A percentile compares a stretch with the other conserved stretches of the same genome.
Evolutionary conservation across 2,888 invertebrate genomes (phyloP).

Genomic region (Torymus auratus): DNA sequence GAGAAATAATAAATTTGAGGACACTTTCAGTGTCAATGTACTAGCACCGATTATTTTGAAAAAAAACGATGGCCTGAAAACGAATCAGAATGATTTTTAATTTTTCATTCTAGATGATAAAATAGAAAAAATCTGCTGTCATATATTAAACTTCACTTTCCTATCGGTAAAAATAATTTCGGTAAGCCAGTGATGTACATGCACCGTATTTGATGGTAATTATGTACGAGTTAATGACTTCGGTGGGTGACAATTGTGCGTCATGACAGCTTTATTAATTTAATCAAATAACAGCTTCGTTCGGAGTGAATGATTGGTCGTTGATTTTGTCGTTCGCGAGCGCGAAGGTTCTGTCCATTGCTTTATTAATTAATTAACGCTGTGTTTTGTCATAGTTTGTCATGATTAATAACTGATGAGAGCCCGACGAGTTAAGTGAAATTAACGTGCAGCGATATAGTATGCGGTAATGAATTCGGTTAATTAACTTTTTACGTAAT

Average conservation of each 20-base stretch:
- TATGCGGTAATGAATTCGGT: neutral
- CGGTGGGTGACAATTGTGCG: slow-evolving; percentile 9
- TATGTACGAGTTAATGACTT: slow-evolving; percentile 12
- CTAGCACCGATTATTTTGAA: too few relatives aligned
- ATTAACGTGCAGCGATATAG: neutral
- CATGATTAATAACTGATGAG: slow-evolving; percentile 8
- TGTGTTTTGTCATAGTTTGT: neutral
- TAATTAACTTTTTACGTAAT: neutral
- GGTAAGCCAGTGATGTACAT: neutral
- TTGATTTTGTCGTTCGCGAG: slow-evolving; percentile 12
- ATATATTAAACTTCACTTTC: too few relatives aligned
- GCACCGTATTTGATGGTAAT: slow-evolving; percentile 12
- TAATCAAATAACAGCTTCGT: slow-evolving; percentile 16
- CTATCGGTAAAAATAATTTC: too few relatives aligned
- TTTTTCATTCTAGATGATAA: too few relatives aligned
- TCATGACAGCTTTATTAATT: slow-evolving; percentile 12
- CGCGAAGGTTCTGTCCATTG: slow-evolving; percentile 27
- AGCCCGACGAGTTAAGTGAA: neutral
- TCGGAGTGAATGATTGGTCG: slow-evolving; percentile 1
- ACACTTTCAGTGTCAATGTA: too few relatives aligned
- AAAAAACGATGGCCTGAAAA: too few relatives aligned
- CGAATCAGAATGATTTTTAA: too few relatives aligned
- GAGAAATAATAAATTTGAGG: too few relatives aligned
- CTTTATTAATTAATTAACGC: slow-evolving; percentile 29
- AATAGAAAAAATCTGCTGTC: too few relatives aligned